These are phyloP conservation scores for Siniperca scherzeri DNA, from an alignment of 2,797 vertebrate genomes.

Conservation along the genomic window DNA sequence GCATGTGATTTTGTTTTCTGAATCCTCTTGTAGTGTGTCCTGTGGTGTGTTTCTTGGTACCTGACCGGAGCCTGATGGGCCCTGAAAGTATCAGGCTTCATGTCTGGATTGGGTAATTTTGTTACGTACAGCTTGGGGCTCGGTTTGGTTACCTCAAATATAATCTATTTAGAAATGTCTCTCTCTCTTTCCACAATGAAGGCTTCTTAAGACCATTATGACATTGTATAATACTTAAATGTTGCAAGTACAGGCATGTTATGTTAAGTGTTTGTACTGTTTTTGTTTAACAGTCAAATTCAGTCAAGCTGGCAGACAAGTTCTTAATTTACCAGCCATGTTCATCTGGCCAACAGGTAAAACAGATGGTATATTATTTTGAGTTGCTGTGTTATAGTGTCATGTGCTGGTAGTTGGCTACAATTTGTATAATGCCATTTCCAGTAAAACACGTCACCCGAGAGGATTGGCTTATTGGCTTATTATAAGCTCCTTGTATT, in stretches of 20 bases:
- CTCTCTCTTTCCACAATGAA: neutral
- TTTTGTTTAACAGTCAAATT: neutral
- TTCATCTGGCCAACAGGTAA: neutral
- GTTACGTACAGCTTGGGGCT: neutral
- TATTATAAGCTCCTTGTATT: conserved; percentile 68
- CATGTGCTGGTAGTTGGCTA: conserved; percentile 30
- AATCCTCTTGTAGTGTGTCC: neutral
- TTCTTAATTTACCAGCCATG: neutral
- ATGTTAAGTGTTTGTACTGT: neutral
- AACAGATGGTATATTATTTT: neutral
- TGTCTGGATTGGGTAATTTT: neutral
- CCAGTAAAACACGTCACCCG: conserved; percentile 48
- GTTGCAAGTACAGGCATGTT: neutral
- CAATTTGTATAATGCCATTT: conserved; percentile 31
- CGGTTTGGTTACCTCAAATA: neutral
- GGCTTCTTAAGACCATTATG: neutral
- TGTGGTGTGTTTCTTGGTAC: conserved; percentile 6
- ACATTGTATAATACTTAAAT: neutral
- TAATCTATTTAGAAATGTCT: neutral
- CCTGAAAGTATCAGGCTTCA: neutral
- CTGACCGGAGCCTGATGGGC: neutral
- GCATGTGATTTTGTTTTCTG: neutral
- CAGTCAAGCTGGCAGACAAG: neutral
- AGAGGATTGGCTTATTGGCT: conserved; percentile 59
- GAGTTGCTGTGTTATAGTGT: conserved; percentile 3